Percentiles rank a stretch among this genome's conserved stretches.
Evolutionary conservation across 2,888 invertebrate genomes (phyloP).

Genomic region (Axea sp.): DNA sequence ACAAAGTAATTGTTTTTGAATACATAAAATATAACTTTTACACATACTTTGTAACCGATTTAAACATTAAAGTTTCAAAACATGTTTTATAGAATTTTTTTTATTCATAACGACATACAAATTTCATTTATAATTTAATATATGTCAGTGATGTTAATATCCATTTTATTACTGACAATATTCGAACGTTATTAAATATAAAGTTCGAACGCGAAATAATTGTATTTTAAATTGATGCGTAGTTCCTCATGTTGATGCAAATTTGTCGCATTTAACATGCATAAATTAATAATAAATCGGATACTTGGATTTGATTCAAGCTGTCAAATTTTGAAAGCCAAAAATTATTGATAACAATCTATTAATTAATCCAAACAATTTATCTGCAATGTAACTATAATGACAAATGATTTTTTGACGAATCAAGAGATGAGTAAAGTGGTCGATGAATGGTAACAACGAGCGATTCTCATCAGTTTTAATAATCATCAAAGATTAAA

Average conservation of each 20-base stretch:
- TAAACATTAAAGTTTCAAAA: no score
- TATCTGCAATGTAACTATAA: constrained; percentile 28
- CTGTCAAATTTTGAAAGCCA: constrained; percentile 1
- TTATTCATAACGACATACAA: no score
- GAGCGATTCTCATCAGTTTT: constrained; percentile 39
- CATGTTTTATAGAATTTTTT: no score
- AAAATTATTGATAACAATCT: constrained; percentile 26
- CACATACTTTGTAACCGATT: no score
- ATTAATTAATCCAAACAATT: constrained; percentile 52
- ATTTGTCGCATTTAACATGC: constrained; percentile 22
- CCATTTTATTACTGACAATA: neutral
- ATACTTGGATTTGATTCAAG: constrained; percentile 8
- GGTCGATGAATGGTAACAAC: constrained; percentile 24
- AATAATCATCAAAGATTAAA: constrained; percentile 52
- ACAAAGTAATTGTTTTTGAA: no score
- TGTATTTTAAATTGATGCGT: constrained; percentile 19
- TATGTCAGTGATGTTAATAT: no score
- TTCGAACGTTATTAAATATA: neutral
- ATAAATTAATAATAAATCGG: constrained; percentile 23
- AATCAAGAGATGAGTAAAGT: constrained; percentile 9
- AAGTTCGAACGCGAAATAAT: constrained; percentile 4
- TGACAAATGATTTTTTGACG: constrained; percentile 33
- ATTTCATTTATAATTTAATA: no score
- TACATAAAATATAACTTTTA: no score
- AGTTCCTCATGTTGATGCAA: constrained; percentile 19